phyloP scores from a whole-genome alignment of 2,797 vertebrate species.

The Muscicapa striata region DNA sequence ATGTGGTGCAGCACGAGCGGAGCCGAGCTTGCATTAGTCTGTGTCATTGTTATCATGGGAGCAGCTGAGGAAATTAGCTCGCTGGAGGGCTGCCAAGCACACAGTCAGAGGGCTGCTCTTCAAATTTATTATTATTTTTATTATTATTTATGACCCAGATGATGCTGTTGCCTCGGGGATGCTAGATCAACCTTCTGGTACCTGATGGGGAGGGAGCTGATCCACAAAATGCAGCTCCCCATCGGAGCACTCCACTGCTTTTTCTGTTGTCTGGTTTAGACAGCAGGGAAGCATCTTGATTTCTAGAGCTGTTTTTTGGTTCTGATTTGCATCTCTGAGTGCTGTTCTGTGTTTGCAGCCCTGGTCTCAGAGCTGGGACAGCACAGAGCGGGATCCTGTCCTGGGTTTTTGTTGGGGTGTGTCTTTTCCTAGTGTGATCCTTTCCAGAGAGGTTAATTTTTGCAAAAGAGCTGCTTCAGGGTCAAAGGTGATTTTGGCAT shows the following conservation, averaged over 20 bases:
- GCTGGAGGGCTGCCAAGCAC: slow-evolving; percentile 34
- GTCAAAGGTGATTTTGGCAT: not conserved
- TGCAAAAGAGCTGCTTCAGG: not conserved
- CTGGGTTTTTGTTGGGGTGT: not conserved
- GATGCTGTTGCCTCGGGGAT: slow-evolving; percentile 55
- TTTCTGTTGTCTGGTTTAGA: not conserved
- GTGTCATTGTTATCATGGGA: slow-evolving; percentile 69
- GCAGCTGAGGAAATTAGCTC: slow-evolving; percentile 59
- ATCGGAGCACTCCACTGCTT: not conserved
- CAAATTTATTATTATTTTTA: slow-evolving; percentile 67
- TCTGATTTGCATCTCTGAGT: not conserved
- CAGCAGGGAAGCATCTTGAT: not conserved
- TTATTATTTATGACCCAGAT: slow-evolving; percentile 71
- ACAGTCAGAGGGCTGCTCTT: slow-evolving; percentile 52
- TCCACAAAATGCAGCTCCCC: slow-evolving; percentile 8
- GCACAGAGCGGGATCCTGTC: not conserved
- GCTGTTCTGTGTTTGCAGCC: not conserved
- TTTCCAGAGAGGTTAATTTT: not conserved
- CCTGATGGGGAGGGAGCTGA: slow-evolving; percentile 50
- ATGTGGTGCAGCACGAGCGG: slow-evolving; percentile 47
- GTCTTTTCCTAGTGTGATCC: not conserved
- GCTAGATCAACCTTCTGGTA: slow-evolving; percentile 64
- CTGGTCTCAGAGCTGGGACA: not conserved
- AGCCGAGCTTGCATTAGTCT: slow-evolving; percentile 57
- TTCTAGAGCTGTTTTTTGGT: not conserved